A percentile compares a stretch with the other conserved stretches of the same genome.
phyloP scores from a whole-genome alignment of 2,113 vertebrate genomes.

The Brachypodius melanocephalos region DNA sequence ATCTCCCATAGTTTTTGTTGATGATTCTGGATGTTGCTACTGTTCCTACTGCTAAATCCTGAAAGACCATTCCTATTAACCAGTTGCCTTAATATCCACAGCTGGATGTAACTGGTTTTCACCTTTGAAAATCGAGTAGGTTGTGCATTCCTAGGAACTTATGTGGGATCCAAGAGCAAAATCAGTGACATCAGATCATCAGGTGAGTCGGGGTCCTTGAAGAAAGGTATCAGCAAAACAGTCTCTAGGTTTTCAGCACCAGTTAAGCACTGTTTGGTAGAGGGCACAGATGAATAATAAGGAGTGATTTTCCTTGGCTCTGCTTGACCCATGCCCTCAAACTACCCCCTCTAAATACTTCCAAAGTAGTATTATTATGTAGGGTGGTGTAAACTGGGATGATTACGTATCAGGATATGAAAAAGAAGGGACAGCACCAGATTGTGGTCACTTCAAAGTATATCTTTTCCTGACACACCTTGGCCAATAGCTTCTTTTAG shows the following conservation, averaged over 20 bases:
- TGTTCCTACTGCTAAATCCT: background rate
- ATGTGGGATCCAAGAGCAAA: background rate
- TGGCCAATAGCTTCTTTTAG: background rate
- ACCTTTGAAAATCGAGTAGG: background rate
- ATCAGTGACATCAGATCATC: background rate
- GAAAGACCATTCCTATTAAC: background rate
- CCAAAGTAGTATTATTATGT: background rate
- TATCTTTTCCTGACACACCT: background rate
- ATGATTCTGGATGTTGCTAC: background rate
- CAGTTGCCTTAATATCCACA: background rate
- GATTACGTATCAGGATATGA: background rate
- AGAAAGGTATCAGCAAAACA: background rate
- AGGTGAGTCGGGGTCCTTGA: background rate
- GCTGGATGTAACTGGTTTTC: background rate
- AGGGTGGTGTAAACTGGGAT: background rate
- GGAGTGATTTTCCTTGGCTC: background rate
- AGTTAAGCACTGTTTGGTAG: background rate
- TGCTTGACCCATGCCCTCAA: background rate
- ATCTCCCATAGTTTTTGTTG: background rate
- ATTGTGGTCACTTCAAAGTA: background rate
- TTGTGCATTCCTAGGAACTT: background rate
- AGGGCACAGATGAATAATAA: background rate
- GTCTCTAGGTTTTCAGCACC: background rate
- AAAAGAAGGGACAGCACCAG: background rate
- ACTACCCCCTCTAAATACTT: background rate